A percentile compares a stretch with the other conserved stretches of the same genome.
Conservation (phyloP, 2,797 vertebrate species). For the Eleutherodactylus coqui region DNA sequence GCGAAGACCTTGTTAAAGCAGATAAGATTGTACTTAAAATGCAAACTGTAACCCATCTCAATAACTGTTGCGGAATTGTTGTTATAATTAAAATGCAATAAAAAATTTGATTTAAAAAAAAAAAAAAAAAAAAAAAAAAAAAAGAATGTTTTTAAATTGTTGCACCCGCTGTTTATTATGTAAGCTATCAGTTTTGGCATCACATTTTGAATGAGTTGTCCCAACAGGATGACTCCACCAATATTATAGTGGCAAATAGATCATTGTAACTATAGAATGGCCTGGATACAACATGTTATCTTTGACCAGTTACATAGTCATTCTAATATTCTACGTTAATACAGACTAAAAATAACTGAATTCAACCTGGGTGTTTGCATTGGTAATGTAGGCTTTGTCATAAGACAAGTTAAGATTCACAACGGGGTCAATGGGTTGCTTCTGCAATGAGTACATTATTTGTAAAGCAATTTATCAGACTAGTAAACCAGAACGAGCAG, state of each 20-base stretch:
- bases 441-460: not conserved
- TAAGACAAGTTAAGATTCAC: constrained; percentile 14
- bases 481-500: constrained; percentile 16
- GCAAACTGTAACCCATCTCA: too few relatives aligned
- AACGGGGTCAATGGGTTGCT: constrained; percentile 18
- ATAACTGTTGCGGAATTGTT: too few relatives aligned
- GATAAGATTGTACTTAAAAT: too few relatives aligned
- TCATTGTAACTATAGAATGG: not conserved
- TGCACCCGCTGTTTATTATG: too few relatives aligned
- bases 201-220: too few relatives aligned
- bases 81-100: too few relatives aligned
- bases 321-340: not conserved
- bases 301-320: not conserved
- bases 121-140: too few relatives aligned
- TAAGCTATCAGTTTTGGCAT: too few relatives aligned
- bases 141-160: too few relatives aligned
- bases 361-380: not conserved
- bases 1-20: too few relatives aligned
- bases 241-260: not conserved
- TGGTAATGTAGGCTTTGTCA: not conserved
- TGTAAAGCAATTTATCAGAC: constrained; percentile 7
- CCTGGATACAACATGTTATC: not conserved
- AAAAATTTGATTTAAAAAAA: too few relatives aligned
- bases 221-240: too few relatives aligned
- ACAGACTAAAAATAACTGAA: not conserved